Evolutionary conservation across 1,140 invertebrate species (phyloP), one percentile per base, ranked within the genome.

Genomic region (Popillia japonica): DNA sequence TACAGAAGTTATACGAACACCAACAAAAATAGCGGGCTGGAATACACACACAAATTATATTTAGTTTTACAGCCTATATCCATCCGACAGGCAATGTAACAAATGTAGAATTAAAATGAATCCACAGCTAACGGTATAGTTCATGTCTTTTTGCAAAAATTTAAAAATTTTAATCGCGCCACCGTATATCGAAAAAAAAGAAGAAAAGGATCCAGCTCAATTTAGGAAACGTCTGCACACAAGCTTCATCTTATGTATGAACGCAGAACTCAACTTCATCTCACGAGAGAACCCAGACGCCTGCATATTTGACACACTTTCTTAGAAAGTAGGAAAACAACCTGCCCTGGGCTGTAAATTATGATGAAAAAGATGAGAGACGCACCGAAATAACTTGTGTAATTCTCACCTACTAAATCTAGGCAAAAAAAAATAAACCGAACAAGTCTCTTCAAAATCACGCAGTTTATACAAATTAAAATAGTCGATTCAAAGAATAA

Each of bases 291-390:
- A 68, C 17, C 61, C 27, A 55, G 48, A 55, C 27, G 61, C 61
- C 61, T 68, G 61, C 72, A 74, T 42, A n/a, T 55, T 34, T 76
- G 75, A 76, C 75, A 76, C 75, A 76, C 75, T 76, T 76, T 76
- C 75, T 76, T 55, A 76, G 75, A 76, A 76, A 76, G 75, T 76
- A 44, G 72, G 72, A 74, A 17, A 74, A 74, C 41, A 76, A 76
- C 75, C 75, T 76, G 75, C 44, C 75, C 75, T 27, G 7, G 75
- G 75, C 41, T 23, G 44, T 44, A 22, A 27, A 48, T 74, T 41
- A 34, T 40, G 10, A 14, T 40, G 41, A 48, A 76, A 40, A 76
- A 55, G 75, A 76, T 42, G 75, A 76, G 20, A 14, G 17, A 20
- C 20, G 34, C n/a, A 68, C 61, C 61, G 61, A 68, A 68, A 68